Conservation (phyloP, 2,888 invertebrate genomes). For the Parnassius smintheus region DNA sequence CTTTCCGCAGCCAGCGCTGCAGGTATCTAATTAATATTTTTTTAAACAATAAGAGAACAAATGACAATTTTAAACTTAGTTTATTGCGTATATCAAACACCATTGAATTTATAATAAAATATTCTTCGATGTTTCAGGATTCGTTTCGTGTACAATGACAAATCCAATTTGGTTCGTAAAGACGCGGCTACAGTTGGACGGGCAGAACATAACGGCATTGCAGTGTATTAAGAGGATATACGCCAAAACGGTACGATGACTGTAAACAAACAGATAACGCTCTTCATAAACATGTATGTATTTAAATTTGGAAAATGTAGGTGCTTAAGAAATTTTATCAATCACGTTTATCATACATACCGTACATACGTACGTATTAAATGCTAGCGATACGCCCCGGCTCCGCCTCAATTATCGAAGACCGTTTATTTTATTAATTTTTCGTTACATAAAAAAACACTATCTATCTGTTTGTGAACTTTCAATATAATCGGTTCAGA, state of each 20-base stretch:
- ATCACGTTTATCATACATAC: no score
- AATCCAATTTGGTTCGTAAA: slow-evolving; percentile 99
- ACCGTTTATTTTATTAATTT: no score
- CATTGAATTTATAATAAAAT: neutral
- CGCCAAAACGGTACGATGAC: slow-evolving; percentile 84
- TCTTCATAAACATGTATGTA: slow-evolving; percentile 1
- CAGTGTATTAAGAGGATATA: slow-evolving; percentile 93
- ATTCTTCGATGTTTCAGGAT: slow-evolving; percentile 82
- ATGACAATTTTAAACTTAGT: no score
- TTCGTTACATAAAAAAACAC: no score
- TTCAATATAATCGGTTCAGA: no score
- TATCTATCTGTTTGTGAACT: no score
- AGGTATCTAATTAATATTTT: slow-evolving; percentile 60
- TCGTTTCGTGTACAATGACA: slow-evolving; percentile 96
- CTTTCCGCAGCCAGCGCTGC: slow-evolving; percentile 97
- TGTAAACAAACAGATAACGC: neutral
- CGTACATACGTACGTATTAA: no score
- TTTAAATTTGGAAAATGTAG: slow-evolving; percentile 2
- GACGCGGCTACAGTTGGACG: slow-evolving; percentile 97
- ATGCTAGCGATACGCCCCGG: no score
- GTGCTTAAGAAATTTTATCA: no score
- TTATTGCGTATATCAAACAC: no score
- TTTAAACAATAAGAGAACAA: no score
- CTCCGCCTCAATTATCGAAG: no score
- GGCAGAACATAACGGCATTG: slow-evolving; percentile 86